Base-by-base conservation (phyloP, 2,888 invertebrate species). In the Cheilosia urbana region DNA sequence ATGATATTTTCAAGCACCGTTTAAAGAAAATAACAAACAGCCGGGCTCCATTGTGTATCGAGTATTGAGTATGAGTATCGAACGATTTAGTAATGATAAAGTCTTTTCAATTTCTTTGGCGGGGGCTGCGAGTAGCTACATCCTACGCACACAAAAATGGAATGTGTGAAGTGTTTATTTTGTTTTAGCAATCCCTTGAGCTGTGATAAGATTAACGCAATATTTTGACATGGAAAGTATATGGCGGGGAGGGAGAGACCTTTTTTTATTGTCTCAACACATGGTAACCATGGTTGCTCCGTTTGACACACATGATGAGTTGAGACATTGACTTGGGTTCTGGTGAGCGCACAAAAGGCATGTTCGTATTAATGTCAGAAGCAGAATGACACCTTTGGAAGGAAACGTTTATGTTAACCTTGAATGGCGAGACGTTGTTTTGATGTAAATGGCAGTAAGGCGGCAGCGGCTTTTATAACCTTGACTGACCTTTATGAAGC, bases 1-100 rank as follows among this genome's bases (percentile, higher is more conserved):
- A 45, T 27, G 60, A 60, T 27, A 24, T 60, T 42, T 42, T 1
- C 13, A 9, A 45, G 15, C 5, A 57, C 15, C 27, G 11, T 34
- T 11, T 57, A 40, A 15, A 21, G 57, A 13, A 60, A 27, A 60
- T 45, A 60, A 60, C 45, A 60, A 60, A 60, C 60, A 60, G 60
- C 9, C 60, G 45, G 42, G 27, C 17, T 45, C n/a, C 27, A 42
- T 27, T 60, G 60, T 24, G n/a, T n/a, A n/a, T n/a, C n/a, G n/a
- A n/a, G n/a, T n/a, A n/a, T n/a, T n/a, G n/a, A n/a, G n/a, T n/a
- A n/a, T n/a, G n/a, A 42, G 42, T 42, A 60, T 60, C 24, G 27
- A 60, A 45, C 42, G 60, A 47, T 47, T 47, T 47, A 42, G 27
- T 60, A 27, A 17, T 60, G 60, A 42, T 27, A 42, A 42, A 60